These are phyloP conservation scores for Takifugu ocellatus DNA, from an alignment of 2,797 vertebrate genomes.

Conservation along the genomic window DNA sequence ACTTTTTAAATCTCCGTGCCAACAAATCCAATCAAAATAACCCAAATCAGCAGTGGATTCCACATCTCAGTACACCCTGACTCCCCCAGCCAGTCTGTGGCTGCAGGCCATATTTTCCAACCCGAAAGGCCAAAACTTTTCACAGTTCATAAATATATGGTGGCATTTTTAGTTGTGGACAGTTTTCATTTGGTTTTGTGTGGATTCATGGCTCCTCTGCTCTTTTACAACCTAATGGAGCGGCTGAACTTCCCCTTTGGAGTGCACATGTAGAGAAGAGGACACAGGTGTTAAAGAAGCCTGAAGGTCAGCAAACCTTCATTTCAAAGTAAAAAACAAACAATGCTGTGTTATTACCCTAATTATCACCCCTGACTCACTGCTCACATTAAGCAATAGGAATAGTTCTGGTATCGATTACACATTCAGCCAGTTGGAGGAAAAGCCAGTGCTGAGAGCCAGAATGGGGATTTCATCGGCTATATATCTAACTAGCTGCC, in stretches of 20 bases:
- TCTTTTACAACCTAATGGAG: background rate
- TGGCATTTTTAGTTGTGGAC: background rate
- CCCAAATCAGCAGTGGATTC: constrained; percentile 5
- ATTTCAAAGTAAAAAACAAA: background rate
- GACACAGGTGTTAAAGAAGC: background rate
- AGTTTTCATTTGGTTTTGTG: background rate
- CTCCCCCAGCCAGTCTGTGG: constrained; percentile 1
- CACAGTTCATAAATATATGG: background rate
- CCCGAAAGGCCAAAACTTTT: background rate
- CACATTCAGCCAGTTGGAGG: background rate
- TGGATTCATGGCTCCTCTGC: background rate
- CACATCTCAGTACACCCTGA: background rate
- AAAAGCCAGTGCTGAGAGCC: background rate
- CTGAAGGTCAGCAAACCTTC: background rate
- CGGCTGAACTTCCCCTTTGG: background rate
- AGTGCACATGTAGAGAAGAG: background rate
- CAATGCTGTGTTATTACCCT: background rate
- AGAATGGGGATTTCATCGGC: background rate
- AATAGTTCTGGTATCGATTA: background rate
- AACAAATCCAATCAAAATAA: constrained; percentile 6
- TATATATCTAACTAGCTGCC: background rate
- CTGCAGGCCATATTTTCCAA: background rate
- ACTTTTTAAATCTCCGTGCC: constrained; percentile 2
- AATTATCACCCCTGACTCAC: background rate
- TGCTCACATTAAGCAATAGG: background rate